Evolutionary conservation across 2,797 vertebrate species (phyloP).

Genomic region (Poliocrania exsul): DNA sequence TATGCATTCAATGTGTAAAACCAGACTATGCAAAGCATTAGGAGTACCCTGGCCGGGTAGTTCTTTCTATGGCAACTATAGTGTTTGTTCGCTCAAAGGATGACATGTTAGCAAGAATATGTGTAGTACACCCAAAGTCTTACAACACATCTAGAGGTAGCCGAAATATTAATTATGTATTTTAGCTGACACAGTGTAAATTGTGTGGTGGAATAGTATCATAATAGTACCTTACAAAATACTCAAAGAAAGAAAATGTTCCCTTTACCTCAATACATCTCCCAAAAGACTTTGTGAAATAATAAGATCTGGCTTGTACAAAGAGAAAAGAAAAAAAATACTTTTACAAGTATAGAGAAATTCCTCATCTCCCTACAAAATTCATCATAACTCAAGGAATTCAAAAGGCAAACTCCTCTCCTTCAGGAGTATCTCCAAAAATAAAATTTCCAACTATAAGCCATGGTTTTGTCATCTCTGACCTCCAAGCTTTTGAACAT

Average conservation of each 20-base stretch:
- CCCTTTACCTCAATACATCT: neutral
- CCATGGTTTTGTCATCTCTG: neutral
- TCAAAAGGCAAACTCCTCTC: neutral
- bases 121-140: neutral
- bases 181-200: neutral
- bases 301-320: neutral
- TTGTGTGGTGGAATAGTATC: neutral
- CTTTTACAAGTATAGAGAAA: neutral
- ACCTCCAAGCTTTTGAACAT: neutral
- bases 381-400: neutral
- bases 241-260: neutral
- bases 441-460: neutral
- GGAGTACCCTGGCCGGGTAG: neutral
- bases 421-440: neutral
- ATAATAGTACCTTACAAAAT: neutral
- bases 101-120: neutral
- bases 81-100: neutral
- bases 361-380: neutral
- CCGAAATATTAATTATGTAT: neutral
- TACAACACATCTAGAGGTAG: neutral
- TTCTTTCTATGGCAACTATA: neutral
- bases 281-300: neutral
- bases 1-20: neutral
- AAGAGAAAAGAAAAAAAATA: neutral
- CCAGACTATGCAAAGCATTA: neutral